Conservation (phyloP, 37 sponge, comb jelly and placozoan genomes). For the Aplysina aerophoba region DNA sequence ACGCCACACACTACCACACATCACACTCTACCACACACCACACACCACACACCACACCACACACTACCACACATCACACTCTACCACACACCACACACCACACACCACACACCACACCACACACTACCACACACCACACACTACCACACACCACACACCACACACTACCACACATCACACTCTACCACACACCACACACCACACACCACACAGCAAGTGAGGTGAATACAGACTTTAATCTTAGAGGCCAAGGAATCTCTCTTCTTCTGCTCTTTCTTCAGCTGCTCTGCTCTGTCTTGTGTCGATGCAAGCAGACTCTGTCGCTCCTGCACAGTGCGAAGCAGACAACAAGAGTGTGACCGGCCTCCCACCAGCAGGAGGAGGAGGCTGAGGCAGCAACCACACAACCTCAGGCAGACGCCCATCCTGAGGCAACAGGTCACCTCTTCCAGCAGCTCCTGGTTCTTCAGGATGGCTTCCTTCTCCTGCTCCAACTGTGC, state of each 20-base stretch:
- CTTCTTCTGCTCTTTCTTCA: conserved; percentile 87
- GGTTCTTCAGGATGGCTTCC: conserved; percentile 77
- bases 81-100: neutral
- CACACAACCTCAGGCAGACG: neutral
- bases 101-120: neutral
- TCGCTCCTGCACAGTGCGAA: conserved; percentile 59
- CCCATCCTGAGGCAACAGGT: neutral
- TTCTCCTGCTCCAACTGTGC: conserved; percentile 82
- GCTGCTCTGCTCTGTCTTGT: conserved; percentile 56
- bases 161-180: too few species aligned
- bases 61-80: neutral
- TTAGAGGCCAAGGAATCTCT: conserved; percentile 75
- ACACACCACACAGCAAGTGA: too few species aligned
- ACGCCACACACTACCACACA: neutral
- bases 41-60: neutral
- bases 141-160: neutral
- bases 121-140: neutral
- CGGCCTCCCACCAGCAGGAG: neutral
- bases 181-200: neutral
- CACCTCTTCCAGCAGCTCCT: conserved; percentile 83
- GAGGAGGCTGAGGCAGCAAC: neutral
- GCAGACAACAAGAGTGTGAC: neutral
- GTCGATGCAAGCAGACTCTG: conserved; percentile 67
- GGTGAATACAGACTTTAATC: conserved; percentile 57
- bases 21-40: neutral